phyloP scores from a whole-genome alignment of 2,113 vertebrate genomes.

The Cercocebus atys region DNA sequence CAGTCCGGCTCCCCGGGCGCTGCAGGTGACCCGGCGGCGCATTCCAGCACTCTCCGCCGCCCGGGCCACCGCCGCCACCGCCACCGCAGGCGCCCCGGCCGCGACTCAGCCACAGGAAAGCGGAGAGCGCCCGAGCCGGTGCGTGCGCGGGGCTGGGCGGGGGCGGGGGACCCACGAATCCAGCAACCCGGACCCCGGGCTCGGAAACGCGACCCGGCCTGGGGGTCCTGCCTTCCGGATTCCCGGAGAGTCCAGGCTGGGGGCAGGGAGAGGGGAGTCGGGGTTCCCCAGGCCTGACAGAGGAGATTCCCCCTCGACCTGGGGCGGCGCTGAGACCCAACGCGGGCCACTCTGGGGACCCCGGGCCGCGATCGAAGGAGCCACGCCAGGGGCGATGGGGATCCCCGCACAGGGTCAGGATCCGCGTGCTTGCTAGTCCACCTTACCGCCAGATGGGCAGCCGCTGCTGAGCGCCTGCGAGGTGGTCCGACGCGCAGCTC shows the following conservation, averaged over 20 bases:
- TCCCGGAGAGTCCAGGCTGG: conserved; percentile 48
- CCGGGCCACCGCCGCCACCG: conserved; percentile 33
- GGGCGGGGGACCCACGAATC: conserved; percentile 53
- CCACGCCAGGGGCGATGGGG: conserved; percentile 43
- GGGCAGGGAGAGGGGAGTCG: conserved; percentile 57
- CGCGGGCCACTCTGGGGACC: conserved; percentile 61
- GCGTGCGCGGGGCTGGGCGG: conserved; percentile 75
- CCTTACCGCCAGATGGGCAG: conserved; percentile 69
- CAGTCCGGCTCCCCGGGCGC: conserved; percentile 68
- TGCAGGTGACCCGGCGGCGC: conserved; percentile 77
- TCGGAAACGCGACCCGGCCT: conserved; percentile 35
- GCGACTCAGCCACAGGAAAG: conserved; percentile 66
- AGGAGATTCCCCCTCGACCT: conserved; percentile 44
- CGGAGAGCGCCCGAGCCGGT: conserved; percentile 74
- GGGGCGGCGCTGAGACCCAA: conserved; percentile 50
- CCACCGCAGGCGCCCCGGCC: conserved; percentile 34
- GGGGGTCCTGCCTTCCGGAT: conserved; percentile 46
- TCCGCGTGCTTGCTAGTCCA: conserved; percentile 20
- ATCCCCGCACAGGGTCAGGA: conserved; percentile 60
- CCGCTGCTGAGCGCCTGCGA: conserved; percentile 37
- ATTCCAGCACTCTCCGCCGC: conserved; percentile 71
- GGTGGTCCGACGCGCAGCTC: conserved; percentile 52
- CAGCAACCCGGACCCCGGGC: conserved; percentile 14
- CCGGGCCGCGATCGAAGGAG: conserved; percentile 43
- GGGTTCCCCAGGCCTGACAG: conserved; percentile 67